Evolutionary conservation across 2,888 invertebrate species (phyloP).

Genomic region (Amphiduros pacificus): DNA sequence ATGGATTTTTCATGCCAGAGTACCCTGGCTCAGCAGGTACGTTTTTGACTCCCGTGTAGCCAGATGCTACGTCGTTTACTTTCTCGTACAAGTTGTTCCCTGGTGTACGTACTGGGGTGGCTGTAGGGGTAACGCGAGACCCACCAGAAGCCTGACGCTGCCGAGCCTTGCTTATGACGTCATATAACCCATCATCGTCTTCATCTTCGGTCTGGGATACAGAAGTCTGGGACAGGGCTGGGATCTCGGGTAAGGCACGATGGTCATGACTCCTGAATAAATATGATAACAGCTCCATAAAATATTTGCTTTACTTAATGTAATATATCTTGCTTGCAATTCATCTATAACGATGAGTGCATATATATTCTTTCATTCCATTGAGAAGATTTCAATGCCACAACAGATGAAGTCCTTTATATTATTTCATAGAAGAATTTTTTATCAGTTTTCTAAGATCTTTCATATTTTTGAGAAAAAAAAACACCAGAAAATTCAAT

Average conservation of each 20-base stretch:
- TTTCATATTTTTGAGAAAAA: too few relatives aligned
- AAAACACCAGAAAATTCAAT: too few relatives aligned
- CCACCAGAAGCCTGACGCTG: background rate
- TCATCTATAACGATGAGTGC: too few relatives aligned
- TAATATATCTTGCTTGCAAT: background rate
- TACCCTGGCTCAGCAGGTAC: background rate
- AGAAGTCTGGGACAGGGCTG: background rate
- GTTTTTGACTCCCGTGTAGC: background rate
- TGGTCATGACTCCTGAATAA: conserved; percentile 12
- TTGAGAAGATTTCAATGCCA: too few relatives aligned
- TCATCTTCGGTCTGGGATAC: conserved; percentile 8
- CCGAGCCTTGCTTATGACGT: background rate
- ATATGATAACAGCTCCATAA: background rate
- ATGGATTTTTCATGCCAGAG: background rate
- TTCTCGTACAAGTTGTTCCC: conserved; percentile 4
- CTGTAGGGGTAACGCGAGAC: too few relatives aligned
- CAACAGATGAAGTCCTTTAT: too few relatives aligned
- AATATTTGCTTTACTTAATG: background rate
- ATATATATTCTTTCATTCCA: too few relatives aligned
- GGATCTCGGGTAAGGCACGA: conserved; percentile 11
- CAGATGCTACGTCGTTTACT: background rate
- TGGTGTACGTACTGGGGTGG: background rate
- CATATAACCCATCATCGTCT: conserved; percentile 12
- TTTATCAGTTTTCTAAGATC: too few relatives aligned
- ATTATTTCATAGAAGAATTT: too few relatives aligned